Percentiles rank a stretch among this genome's conserved stretches.
phyloP scores from a whole-genome alignment of 2,113 vertebrate genomes.

The Leptobrachium leishanense region DNA sequence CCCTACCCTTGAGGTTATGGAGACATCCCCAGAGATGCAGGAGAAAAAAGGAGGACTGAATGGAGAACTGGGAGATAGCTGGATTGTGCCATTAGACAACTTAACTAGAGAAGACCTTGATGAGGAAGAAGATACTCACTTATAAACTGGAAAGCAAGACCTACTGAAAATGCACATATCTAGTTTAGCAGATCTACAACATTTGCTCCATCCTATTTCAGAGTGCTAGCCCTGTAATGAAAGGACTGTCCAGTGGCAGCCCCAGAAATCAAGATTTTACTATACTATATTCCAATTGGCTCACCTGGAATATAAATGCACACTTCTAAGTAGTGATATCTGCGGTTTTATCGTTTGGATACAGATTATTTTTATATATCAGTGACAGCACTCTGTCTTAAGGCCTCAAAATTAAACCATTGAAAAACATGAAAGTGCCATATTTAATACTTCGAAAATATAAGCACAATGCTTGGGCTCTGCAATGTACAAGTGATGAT shows the following conservation, averaged over 20 bases:
- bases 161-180: neutral
- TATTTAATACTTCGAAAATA: neutral
- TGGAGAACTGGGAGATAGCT: slow-evolving; percentile 90
- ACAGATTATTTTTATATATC: too few relatives aligned
- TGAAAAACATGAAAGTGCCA: too few relatives aligned
- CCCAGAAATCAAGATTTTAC: too few relatives aligned
- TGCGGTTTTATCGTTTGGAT: too few relatives aligned
- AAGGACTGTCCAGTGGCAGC: neutral
- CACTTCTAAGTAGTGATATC: too few relatives aligned
- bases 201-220: neutral
- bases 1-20: slow-evolving; percentile 95
- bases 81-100: slow-evolving; percentile 93
- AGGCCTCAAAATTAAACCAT: neutral
- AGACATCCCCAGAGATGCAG: slow-evolving; percentile 90
- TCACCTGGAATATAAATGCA: too few relatives aligned
- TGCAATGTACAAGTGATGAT: neutral
- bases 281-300: too few relatives aligned
- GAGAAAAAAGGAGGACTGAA: slow-evolving; percentile 88
- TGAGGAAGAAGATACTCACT: slow-evolving; percentile 94
- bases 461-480: neutral
- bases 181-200: neutral
- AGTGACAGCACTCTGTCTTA: neutral
- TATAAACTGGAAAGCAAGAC: slow-evolving; percentile 66
- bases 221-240: neutral
- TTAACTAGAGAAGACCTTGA: slow-evolving; percentile 83